Evolutionary conservation across 2,113 vertebrate species (phyloP).

Genomic region (Engraulis encrasicolus): DNA sequence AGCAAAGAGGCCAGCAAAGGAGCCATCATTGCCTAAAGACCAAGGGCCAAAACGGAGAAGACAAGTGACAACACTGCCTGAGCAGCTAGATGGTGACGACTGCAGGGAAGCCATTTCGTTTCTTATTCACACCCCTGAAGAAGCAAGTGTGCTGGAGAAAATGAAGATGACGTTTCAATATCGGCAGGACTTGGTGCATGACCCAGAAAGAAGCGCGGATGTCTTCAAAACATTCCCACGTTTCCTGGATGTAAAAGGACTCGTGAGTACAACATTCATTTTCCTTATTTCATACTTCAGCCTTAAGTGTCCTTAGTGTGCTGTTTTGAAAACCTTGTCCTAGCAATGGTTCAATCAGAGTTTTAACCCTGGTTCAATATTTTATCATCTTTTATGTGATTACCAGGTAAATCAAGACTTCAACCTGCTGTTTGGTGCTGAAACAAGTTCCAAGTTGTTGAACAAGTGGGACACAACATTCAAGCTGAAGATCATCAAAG

Average conservation of each 20-base stretch:
- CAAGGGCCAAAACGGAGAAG: slow-evolving; percentile 41
- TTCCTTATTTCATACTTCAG: slow-evolving; percentile 5
- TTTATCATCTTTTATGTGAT: no score
- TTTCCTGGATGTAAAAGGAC: slow-evolving; percentile 53
- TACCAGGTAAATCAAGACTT: neutral
- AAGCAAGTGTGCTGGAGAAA: slow-evolving; percentile 52
- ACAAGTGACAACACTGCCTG: slow-evolving; percentile 24
- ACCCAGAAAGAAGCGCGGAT: slow-evolving; percentile 45
- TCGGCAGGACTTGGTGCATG: slow-evolving; percentile 47
- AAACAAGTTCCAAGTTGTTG: neutral
- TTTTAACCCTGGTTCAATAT: neutral
- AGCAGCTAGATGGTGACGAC: slow-evolving; percentile 53
- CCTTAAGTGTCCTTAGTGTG: no score
- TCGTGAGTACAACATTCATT: slow-evolving; percentile 29
- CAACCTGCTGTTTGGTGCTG: neutral
- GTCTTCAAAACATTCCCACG: slow-evolving; percentile 53
- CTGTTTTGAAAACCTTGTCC: no score
- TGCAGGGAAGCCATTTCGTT: slow-evolving; percentile 50
- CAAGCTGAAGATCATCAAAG: slow-evolving; percentile 26
- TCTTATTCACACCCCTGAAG: slow-evolving; percentile 49
- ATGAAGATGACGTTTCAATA: slow-evolving; percentile 48
- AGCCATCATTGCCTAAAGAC: slow-evolving; percentile 9
- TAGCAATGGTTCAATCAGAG: neutral
- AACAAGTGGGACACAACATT: slow-evolving; percentile 28
- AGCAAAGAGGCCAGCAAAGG: slow-evolving; percentile 8